Evolutionary conservation across 2,113 vertebrate species (phyloP), one percentile per base, ranked within the genome.

Genomic region (Phrynosoma blainvillii): DNA sequence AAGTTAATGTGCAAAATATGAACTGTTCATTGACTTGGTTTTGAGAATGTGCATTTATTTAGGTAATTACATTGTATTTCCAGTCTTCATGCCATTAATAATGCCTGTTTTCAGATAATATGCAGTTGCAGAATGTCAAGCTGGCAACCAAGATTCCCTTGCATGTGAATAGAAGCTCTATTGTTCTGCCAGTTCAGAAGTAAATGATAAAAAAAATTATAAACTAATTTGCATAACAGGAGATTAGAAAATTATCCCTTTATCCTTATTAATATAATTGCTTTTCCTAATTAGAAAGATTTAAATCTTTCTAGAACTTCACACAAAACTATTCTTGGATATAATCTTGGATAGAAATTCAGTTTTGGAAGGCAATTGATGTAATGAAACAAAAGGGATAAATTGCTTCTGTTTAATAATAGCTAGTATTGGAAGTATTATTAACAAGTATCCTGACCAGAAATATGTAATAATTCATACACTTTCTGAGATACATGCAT

Each of bases 221-320:
- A 95, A 93, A 92, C 91, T 96, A 94, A 97, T 97, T 97, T 96
- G 92, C 95, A 96, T 97, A 95, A 91, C 89, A 86, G 89, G 90
- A 96, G 96, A 97, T 97, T 96, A 97, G 93, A 93, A 96, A 93
- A 95, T 93, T 96, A 97, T 97, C 93, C 94, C 92, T 96, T 97
- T 97, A 94, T 97, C 95, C 94, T 94, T 96, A 95, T 96, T 96
- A 97, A 97, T 97, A 95, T 96, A 96, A 96, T 97, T 97, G 92
- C 92, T 90, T 89, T 95, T 96, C 95, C 95, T 97, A 97, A 97
- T 97, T 97, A 97, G 96, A 96, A 96, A 97, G 96, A 97, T 97
- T 97, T 95, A 94, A 96, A 97, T 97, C 96, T 97, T 96, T 97
- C 96, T 94, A 86, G 95, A 88, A 96, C 96, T 96, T 96, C 94